Base-by-base conservation (phyloP, 2,888 invertebrate genomes). In the Rhogogaster chlorosoma region DNA sequence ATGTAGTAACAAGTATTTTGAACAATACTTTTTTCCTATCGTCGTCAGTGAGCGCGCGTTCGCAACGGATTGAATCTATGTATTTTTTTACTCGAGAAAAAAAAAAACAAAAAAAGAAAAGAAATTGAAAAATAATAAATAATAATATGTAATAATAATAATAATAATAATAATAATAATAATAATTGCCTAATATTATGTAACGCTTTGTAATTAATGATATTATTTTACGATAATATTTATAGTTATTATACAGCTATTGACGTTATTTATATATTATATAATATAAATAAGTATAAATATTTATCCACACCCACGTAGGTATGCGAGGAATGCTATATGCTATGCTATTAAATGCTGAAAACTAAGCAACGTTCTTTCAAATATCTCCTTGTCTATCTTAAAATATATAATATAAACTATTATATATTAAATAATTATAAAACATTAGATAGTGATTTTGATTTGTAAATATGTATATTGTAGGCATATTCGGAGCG, bases 391-490 rank as follows among this genome's bases (percentile, higher is more conserved):
- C 80, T 61, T 36, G 26, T 75, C 15, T 80, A 61, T 38, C 57
- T 80, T 61, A 80, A 22, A 36, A 61, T 15, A 22, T 36, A 38
- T 61, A 80, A 22, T 36, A 38, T 61, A 80, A 49, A 80, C 29
- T 61, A 36, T 61, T 38, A 38, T 45, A n/a, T n/a, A 78, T 61
- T 38, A 36, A 61, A 80, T 70, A 70, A 83, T 70, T 70, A 49
- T 45, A 57, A 49, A 78, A 67, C 3, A 75, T 86, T 89, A 87
- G 86, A 85, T 86, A 88, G 87, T 88, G 88, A 89, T 90, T 88
- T 88, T 86, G 88, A 88, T 86, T 85, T 92, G 92, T 92, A 92
- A 88, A 91, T 91, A 91, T 92, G 91, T 92, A 92, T 91, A 92
- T 91, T 91, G 87, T 89, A 88, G 89, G 87, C 88, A 88, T 88